phyloP scores from a whole-genome alignment of 37 sponge, comb jelly and placozoan genomes.

The Lycopodina hypogea region DNA sequence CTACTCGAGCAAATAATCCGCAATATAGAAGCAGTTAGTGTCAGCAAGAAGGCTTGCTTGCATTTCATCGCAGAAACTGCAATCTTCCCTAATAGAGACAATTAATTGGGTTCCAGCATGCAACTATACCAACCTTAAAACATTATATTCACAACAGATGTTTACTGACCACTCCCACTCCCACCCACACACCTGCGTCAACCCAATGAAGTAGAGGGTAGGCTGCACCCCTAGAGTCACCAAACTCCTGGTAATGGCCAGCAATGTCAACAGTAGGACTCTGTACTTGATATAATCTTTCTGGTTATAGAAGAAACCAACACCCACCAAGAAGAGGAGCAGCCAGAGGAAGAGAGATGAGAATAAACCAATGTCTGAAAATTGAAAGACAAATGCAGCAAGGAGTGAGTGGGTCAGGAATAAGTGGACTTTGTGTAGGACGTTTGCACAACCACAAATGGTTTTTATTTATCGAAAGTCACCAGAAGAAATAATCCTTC shows the following conservation, averaged over 20 bases:
- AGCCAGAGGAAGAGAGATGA: constrained; percentile 37
- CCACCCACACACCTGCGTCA: constrained; percentile 53
- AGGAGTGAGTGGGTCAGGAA: constrained; percentile 2
- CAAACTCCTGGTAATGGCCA: constrained; percentile 30
- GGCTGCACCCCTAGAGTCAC: constrained; percentile 60
- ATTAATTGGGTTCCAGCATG: no score
- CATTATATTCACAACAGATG: no score
- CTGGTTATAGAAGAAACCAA: not conserved
- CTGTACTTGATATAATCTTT: not conserved
- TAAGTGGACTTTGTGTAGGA: not conserved
- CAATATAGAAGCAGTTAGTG: no score
- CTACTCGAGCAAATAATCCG: no score
- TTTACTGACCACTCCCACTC: not conserved
- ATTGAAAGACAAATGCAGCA: not conserved
- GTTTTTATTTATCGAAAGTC: no score
- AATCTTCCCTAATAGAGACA: no score
- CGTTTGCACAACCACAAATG: no score
- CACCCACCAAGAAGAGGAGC: not conserved
- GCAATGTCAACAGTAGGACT: not conserved
- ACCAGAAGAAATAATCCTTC: no score
- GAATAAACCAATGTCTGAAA: not conserved
- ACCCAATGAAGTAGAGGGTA: constrained; percentile 59
- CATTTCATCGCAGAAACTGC: no score
- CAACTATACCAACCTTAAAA: no score
- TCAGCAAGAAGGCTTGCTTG: no score